Evolutionary conservation across 2,113 vertebrate species (phyloP).

Genomic region (Corapipo altera): DNA sequence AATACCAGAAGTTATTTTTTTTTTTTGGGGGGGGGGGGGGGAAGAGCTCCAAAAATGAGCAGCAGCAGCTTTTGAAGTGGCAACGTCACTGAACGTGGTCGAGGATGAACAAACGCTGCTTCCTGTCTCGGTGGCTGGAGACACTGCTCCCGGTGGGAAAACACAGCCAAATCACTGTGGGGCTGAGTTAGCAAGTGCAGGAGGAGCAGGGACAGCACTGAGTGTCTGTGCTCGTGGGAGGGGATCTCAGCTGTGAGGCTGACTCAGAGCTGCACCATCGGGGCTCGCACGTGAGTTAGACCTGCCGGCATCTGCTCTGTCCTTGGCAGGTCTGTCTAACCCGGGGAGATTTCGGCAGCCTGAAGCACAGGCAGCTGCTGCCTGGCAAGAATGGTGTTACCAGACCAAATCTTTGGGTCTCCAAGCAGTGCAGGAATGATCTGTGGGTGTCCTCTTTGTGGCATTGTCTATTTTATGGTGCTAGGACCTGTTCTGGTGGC

Average conservation of each 20-base stretch:
- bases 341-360: neutral
- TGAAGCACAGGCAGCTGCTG: neutral
- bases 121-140: neutral
- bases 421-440: neutral
- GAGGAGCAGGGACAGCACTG: neutral
- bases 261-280: neutral
- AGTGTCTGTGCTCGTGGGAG: neutral
- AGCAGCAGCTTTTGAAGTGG: neutral
- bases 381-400: neutral
- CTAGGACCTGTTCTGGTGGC: neutral
- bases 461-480: neutral
- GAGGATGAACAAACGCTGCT: neutral
- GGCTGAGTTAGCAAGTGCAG: neutral
- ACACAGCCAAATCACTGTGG: neutral
- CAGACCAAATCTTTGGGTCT: neutral
- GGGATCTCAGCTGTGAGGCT: neutral
- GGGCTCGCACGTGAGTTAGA: neutral
- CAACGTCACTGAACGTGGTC: rapidly evolving
- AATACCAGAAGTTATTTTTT: neutral
- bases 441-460: rapidly evolving
- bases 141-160: neutral
- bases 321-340: neutral
- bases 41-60: neutral
- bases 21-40: neutral
- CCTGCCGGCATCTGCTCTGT: neutral